These are phyloP conservation scores for Stenurella melanura DNA, from an alignment of 2,888 invertebrate species.

Conservation along the genomic window DNA sequence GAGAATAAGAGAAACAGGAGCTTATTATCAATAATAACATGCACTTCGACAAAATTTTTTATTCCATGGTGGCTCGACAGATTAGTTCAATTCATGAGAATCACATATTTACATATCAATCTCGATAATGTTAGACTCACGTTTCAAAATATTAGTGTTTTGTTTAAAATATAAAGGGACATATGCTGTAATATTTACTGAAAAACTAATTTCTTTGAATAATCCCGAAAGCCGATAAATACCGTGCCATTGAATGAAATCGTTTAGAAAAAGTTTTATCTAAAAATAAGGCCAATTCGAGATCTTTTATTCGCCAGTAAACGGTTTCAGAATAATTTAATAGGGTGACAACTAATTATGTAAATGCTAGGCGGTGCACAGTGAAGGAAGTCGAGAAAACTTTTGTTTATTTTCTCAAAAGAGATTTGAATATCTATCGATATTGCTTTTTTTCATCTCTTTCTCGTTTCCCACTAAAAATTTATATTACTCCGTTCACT, in stretches of 20 bases:
- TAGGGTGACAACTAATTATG: constrained; percentile 22
- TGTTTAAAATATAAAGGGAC: background rate
- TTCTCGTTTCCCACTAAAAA: background rate
- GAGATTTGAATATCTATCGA: background rate
- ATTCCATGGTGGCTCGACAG: too few relatives aligned
- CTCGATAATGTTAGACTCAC: background rate
- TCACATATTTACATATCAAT: too few relatives aligned
- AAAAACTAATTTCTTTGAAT: background rate
- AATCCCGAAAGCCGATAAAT: background rate
- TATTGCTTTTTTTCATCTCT: background rate
- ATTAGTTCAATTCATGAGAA: too few relatives aligned
- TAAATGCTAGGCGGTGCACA: constrained; percentile 1
- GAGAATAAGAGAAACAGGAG: too few relatives aligned
- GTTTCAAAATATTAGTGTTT: background rate
- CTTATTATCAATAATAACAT: too few relatives aligned
- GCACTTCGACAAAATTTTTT: too few relatives aligned
- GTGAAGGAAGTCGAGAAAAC: constrained; percentile 7
- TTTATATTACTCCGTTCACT: background rate
- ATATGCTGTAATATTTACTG: background rate
- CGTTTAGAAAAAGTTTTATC: constrained; percentile 8
- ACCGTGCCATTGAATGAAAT: background rate
- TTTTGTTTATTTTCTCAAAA: background rate
- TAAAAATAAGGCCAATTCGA: background rate
- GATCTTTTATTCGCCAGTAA: constrained; percentile 4
- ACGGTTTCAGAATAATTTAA: constrained; percentile 11